These are phyloP conservation scores for Trypoxylus dichotomus DNA, from an alignment of 1,140 invertebrate species.

Conservation along the genomic window DNA sequence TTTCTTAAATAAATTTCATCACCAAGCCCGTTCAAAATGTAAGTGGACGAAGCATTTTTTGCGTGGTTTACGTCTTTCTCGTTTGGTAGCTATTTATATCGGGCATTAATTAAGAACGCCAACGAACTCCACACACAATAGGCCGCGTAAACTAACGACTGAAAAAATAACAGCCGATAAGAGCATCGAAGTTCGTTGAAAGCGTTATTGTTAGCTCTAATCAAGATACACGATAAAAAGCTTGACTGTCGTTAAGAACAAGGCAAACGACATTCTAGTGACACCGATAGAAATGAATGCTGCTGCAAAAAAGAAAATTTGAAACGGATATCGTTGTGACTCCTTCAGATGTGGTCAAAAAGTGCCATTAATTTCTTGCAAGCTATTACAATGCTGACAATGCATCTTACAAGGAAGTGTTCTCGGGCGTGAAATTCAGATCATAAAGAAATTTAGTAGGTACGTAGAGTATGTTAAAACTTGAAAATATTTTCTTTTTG, in stretches of 20 bases:
- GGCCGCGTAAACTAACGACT: not conserved
- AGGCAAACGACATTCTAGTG: not conserved
- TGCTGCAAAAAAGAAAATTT: not conserved
- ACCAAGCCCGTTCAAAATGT: too few species aligned
- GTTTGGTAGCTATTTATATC: not conserved
- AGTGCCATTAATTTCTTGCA: not conserved
- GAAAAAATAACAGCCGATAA: not conserved
- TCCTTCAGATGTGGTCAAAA: not conserved
- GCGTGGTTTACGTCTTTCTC: too few species aligned
- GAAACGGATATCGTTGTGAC: not conserved
- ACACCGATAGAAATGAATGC: not conserved
- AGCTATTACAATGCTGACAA: not conserved
- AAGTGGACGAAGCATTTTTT: too few species aligned
- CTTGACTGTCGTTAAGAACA: not conserved
- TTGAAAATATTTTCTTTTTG: too few species aligned
- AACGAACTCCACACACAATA: not conserved
- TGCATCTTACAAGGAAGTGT: not conserved
- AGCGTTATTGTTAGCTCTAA: not conserved
- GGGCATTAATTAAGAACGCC: not conserved
- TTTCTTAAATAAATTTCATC: too few species aligned
- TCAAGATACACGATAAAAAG: not conserved
- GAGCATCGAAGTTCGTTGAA: not conserved
- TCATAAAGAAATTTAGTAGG: too few species aligned
- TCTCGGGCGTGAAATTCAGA: too few species aligned
- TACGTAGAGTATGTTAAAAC: too few species aligned